These are phyloP conservation scores for Megalops atlanticus DNA, from an alignment of 2,113 vertebrate species.

Conservation along the genomic window DNA sequence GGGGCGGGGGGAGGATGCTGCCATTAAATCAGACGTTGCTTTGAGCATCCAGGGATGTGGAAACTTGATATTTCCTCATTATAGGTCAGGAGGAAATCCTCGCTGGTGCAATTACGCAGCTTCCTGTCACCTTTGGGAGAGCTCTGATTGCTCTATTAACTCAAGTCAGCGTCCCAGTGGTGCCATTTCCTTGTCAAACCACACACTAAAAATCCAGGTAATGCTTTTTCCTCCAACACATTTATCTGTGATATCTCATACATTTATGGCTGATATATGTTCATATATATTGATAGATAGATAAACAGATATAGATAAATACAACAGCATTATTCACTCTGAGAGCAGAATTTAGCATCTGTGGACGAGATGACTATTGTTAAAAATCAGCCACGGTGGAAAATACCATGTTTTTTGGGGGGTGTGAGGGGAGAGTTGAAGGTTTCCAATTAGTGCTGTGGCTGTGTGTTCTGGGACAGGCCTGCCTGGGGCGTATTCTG, in stretches of 20 bases:
- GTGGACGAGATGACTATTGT: background rate
- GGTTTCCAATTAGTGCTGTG: constrained; percentile 12
- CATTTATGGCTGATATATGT: background rate
- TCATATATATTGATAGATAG: background rate
- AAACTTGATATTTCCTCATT: constrained; percentile 47
- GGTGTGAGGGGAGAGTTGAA: background rate
- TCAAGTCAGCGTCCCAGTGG: constrained; percentile 49
- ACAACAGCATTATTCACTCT: background rate
- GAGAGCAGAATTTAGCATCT: background rate
- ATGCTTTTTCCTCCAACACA: background rate
- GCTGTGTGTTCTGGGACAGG: background rate
- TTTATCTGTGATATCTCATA: background rate
- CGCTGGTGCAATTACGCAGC: constrained; percentile 60
- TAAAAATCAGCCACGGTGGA: background rate
- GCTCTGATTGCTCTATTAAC: constrained; percentile 60
- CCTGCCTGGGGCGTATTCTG: background rate
- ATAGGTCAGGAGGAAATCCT: constrained; percentile 54
- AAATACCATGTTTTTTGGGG: background rate
- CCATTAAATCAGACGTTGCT: constrained; percentile 29
- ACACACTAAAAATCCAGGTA: constrained; percentile 5
- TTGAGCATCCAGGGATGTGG: constrained; percentile 18
- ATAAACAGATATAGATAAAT: constrained; percentile 8
- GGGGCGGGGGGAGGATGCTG: background rate
- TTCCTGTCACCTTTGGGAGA: constrained; percentile 50
- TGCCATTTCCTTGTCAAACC: constrained; percentile 39